Base-by-base conservation (phyloP, 2,888 invertebrate species). In the Lypha dubia region DNA sequence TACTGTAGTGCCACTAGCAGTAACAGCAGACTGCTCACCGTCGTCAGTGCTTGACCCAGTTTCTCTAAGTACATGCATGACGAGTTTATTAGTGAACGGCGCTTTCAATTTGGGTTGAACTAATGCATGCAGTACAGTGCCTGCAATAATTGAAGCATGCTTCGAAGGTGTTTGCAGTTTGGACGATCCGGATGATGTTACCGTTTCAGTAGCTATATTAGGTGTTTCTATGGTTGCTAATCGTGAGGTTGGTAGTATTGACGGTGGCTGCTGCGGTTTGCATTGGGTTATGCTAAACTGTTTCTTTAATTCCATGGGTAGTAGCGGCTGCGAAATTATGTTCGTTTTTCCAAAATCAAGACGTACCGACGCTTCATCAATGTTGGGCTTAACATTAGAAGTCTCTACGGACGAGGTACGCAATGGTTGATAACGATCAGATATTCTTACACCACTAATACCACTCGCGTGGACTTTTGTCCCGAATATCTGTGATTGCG, bases 21-120 rank as follows among this genome's bases (percentile, higher is more conserved):
- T 20, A 1, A 53, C 28, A 6, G 79, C 83, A 20, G 88, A 84
- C 3, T 80, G 73, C n/a, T 88, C 87, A 32, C 91, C 90, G 49
- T 92, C 92, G 84, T 92, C 92, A 1, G 92, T 92, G 88, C 92
- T 92, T 74, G 92, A 92, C 86, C 92, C 92, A 87, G 92, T 92
- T 87, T 92, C 92, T 86, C 92, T 92, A 44, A 92, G 90, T 84
- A 92, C 90, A 85, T 92, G 91, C 90, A 92, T 90, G 84, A 91
- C 91, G 63, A 91, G 87, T 86, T 89, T 89, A 87, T 89, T 90
- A 71, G 88, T 86, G 71, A 86, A 81, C 73, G 90, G 89, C 84
- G 91, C 91, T 88, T 91, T 91, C 17, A 92, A 88, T 89, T 90
- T 91, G 88, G 89, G 86, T 68, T 88, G 88, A 88, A 89, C 77